Evolutionary conservation across 2,113 vertebrate species (phyloP), one percentile per base, ranked within the genome.

Genomic region (Phoenicopterus ruber): DNA sequence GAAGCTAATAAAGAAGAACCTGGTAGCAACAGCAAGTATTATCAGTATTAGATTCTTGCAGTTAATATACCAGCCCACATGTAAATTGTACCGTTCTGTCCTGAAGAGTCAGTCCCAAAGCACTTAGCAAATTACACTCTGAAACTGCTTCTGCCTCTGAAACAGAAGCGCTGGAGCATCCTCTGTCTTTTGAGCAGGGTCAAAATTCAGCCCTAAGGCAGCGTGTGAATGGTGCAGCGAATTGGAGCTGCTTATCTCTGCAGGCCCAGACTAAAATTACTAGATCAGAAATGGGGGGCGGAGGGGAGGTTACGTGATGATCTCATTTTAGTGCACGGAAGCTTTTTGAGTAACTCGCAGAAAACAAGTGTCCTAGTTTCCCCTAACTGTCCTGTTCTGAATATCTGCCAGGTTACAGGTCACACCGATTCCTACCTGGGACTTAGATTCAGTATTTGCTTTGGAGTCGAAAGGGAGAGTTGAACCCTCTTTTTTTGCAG

Each of bases 111-210:
- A 94, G 93, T 96, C 94, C 94, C 94, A 97, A 96, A 97, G 95
- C 95, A 96, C 94, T 97, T 97, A 95, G 88, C 92, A 96, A 97
- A 97, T 91, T 97, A 92, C 82, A 95, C 86, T 95, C 74, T 82
- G 81, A 93, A 96, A 92, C 94, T 76, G 74, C 91, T 96, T 79
- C 93, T 96, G 85, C 87, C 80, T 97, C 83, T 61, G 89, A 93
- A 93, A 94, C 83, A 94, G 90, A 94, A 96, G 63, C 2, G 2
- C 80, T 84, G 90, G 82, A 95, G 90, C 92, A 94, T 95, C 91
- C 79, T 79, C 40, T 57, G 63, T 77, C 92, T 97, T 95, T 92
- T 70, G 58, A 96, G 94, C 42, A 80, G 93, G 96, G 94, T 97
- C 95, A 96, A 85, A 90, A 97, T 67, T 91, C 91, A 96, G 96